These are phyloP conservation scores for Dinomys branickii DNA, from an alignment of 2,113 vertebrate species.

Conservation along the genomic window DNA sequence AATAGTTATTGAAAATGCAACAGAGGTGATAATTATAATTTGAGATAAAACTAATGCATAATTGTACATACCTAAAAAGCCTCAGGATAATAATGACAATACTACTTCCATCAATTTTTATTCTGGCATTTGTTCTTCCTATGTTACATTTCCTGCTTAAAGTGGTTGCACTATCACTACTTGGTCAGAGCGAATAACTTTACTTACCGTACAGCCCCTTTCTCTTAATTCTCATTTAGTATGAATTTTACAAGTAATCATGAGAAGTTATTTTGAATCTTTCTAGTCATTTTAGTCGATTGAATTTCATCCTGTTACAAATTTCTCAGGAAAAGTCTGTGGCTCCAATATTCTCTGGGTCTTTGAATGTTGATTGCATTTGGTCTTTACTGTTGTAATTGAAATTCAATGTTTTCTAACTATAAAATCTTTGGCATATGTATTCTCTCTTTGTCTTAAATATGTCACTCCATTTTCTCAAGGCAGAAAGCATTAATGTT, in stretches of 20 bases:
- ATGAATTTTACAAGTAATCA: not conserved
- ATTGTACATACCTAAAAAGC: not conserved
- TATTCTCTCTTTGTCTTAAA: not conserved
- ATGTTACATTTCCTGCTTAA: not conserved
- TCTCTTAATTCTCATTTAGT: not conserved
- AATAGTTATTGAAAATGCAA: not conserved
- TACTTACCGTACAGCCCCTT: not conserved
- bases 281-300: not conserved
- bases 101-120: not conserved
- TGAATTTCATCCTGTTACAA: not conserved
- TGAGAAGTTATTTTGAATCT: not conserved
- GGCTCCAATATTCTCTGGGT: not conserved
- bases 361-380: not conserved
- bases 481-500: not conserved
- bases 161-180: not conserved
- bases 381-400: not conserved
- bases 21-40: not conserved
- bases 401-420: not conserved
- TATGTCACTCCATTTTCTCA: not conserved
- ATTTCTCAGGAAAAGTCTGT: not conserved
- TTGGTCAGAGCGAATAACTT: not conserved
- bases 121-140: not conserved
- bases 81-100: not conserved
- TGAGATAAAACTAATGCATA: too few species aligned
- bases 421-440: not conserved